Conservation (phyloP, 1,140 invertebrate genomes). For the Camponotus vicinus region DNA sequence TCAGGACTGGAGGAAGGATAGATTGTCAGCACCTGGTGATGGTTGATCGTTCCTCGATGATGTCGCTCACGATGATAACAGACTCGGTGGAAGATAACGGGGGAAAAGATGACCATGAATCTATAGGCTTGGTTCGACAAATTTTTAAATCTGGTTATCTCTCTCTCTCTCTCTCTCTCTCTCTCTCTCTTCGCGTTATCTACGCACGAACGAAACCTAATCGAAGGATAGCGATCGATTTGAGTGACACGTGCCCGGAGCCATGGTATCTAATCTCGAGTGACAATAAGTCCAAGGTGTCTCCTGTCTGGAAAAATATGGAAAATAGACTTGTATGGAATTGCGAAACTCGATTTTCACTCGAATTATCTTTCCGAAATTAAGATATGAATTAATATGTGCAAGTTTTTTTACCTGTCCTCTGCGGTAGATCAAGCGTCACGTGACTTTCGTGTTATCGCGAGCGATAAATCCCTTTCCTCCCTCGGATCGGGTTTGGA, state of each 20-base stretch:
- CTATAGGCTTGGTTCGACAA: background rate
- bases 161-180: conserved; percentile 60
- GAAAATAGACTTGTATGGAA: too few species aligned
- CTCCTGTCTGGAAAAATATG: too few species aligned
- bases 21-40: conserved; percentile 32
- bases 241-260: background rate
- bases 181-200: conserved; percentile 39
- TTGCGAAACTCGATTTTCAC: background rate
- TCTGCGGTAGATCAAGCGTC: background rate
- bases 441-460: conserved; percentile 21
- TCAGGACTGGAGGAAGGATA: background rate
- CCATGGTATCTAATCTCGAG: too few species aligned
- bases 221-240: background rate
- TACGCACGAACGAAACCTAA: conserved; percentile 13
- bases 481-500: background rate
- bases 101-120: conserved; percentile 57
- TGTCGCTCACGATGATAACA: conserved; percentile 19
- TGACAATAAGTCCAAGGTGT: too few species aligned
- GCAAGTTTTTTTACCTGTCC: too few species aligned
- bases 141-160: conserved; percentile 27
- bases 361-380: background rate
- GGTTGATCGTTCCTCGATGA: conserved; percentile 18
- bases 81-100: background rate
- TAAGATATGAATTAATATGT: background rate
- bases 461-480: background rate